Conservation (phyloP, 2,797 vertebrate species). For the Amphiprion clarkii region DNA sequence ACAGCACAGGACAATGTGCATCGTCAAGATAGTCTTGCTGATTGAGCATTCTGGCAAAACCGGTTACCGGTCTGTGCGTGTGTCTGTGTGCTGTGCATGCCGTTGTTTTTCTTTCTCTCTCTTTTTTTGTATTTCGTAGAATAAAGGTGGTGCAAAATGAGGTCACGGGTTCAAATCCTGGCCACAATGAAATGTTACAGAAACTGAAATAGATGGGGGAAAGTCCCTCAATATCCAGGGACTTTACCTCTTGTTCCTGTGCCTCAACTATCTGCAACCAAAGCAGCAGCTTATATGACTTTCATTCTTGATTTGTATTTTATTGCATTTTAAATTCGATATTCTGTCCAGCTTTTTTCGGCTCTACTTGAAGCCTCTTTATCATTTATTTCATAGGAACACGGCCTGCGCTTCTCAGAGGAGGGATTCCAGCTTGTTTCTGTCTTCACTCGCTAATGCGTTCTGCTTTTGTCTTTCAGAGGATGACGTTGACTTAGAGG, state of each 20-base stretch:
- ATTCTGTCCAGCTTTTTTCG: constrained; percentile 10
- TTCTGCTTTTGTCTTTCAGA: constrained; percentile 79
- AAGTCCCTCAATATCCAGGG: constrained; percentile 54
- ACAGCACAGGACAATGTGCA: constrained; percentile 46
- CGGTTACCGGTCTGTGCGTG: constrained; percentile 41
- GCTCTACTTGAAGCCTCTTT: neutral
- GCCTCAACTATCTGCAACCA: constrained; percentile 44
- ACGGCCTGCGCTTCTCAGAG: neutral
- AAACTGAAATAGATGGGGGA: constrained; percentile 61
- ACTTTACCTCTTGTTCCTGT: constrained; percentile 40
- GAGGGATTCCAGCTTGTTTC: neutral
- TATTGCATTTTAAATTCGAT: constrained; percentile 18
- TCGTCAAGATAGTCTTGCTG: constrained; percentile 64
- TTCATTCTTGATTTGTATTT: constrained; percentile 4
- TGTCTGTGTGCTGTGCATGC: constrained; percentile 24
- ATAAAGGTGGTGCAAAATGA: constrained; percentile 52
- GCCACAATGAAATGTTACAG: constrained; percentile 54
- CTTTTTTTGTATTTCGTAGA: constrained; percentile 30
- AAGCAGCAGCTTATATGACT: constrained; percentile 12
- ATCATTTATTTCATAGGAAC: neutral
- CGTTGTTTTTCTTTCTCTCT: constrained; percentile 17
- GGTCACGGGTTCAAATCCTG: constrained; percentile 64
- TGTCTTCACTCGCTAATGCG: neutral
- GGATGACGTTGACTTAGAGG: constrained; percentile 93
- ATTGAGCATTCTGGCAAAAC: constrained; percentile 62